Base-by-base conservation (phyloP, 2,888 invertebrate species). In the Empis livida region DNA sequence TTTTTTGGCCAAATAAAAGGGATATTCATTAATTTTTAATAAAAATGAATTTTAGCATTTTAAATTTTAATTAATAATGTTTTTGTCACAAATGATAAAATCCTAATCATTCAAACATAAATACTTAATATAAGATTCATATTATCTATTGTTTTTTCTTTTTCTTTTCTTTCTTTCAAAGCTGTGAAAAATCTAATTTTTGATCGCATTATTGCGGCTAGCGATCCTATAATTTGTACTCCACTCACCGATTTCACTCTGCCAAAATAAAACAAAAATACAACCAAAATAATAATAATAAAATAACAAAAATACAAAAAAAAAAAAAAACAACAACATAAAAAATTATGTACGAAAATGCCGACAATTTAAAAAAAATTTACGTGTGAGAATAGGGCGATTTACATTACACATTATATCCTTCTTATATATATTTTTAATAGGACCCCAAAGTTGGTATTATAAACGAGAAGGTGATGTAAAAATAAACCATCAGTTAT, bases 111-210 rank as follows among this genome's bases (percentile, higher is more conserved):
- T 5, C 6, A 27, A 27, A 27, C 23, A 27, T 27, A 20, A 5
- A 20, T 20, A 27, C 23, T 4, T 6, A 27, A 27, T 9, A 27
- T 27, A 27, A 27, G 8, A 6, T 27, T 8, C 5, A 4, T 20
- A 5, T 20, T 6, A 27, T 27, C 23, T 27, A 9, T 27, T 27
- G 9, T 27, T 27, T 27, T 27, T 27, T 27, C 6, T 20, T 5
- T 20, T 20, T 20, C 5, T 27, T 4, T 8, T 20, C 23, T 27
- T 27, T 20, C 2, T 27, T 38, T 40, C 20, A 11, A n/a, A 51
- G 51, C 51, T 51, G 51, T 51, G 51, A 51, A 51, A 51, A 49
- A 51, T 51, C 51, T 49, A 51, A 51, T 51, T 51, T 51, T 51
- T 51, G 51, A 51, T 51, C 51, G 48, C 51, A 46, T 51, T 51